Evolutionary conservation across 1,140 invertebrate species (phyloP).

Genomic region (Nautilus pompilius): DNA sequence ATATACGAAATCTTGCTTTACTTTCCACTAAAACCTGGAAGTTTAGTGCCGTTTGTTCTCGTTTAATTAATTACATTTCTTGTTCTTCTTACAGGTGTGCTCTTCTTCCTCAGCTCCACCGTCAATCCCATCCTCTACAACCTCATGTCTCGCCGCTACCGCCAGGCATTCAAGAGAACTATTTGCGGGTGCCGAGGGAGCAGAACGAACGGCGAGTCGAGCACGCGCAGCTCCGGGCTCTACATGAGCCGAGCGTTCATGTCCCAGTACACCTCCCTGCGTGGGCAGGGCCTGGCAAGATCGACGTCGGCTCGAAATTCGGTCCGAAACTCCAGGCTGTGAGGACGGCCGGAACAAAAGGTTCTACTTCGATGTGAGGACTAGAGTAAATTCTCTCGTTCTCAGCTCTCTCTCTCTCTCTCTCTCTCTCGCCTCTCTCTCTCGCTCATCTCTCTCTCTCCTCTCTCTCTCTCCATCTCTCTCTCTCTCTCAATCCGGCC

Average conservation of each 20-base stretch:
- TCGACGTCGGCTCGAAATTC: not conserved
- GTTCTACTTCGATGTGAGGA: too few species aligned
- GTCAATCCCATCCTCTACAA: slow-evolving; percentile 66
- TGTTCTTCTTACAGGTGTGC: slow-evolving; percentile 35
- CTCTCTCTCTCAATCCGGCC: too few species aligned
- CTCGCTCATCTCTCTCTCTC: too few species aligned
- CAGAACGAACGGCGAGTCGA: not conserved
- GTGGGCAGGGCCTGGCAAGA: not conserved
- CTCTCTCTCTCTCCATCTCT: too few species aligned
- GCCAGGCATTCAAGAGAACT: slow-evolving; percentile 57
- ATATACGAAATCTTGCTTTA: too few species aligned
- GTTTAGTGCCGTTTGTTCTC: too few species aligned
- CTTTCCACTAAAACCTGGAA: too few species aligned
- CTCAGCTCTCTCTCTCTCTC: too few species aligned
- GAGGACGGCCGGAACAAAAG: too few species aligned
- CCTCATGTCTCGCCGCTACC: slow-evolving; percentile 62
- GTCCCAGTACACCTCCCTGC: not conserved
- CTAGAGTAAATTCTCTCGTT: too few species aligned
- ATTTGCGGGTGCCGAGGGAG: slow-evolving; percentile 27
- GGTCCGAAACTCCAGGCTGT: not conserved
- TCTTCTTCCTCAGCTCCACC: slow-evolving; percentile 64
- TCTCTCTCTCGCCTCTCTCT: too few species aligned
- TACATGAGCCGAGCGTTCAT: too few species aligned
- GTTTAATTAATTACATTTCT: not conserved
- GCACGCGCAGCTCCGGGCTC: not conserved